Evolutionary conservation across 2,888 invertebrate species (phyloP), one percentile per base, ranked within the genome.

Genomic region (Andrena minutula): DNA sequence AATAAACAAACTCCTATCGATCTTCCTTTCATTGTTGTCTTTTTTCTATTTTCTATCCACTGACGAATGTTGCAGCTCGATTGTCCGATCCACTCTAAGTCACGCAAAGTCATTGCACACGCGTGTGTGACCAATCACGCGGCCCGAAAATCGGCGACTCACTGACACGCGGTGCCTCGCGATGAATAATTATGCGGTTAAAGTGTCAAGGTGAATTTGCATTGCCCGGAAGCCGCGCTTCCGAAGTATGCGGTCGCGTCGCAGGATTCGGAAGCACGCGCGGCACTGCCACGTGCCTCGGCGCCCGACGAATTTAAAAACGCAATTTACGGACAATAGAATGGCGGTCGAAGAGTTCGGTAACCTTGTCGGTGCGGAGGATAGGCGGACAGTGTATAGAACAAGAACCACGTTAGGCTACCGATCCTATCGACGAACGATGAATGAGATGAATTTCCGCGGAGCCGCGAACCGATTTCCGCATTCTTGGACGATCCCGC

Each of bases 301-400:
- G 84, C 85, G 88, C 88, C 85, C 85, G 83, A 83, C 90, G 92
- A 91, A 92, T 92, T 92, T 91, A 91, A 92, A 92, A 92, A 92
- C 89, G 91, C 92, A 92, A 92, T 92, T 92, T 92, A 92, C 92
- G 91, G 90, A 92, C 90, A 92, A 92, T 92, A 88, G 90, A 91
- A 89, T 82, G 85, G 88, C 90, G 90, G 88, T 90, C 85, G 88
- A 75, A 85, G 91, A 86, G 91, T 89, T 87, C 89, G 88, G 89
- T 89, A 90, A 91, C 89, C 89, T 88, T 69, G 77, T 86, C 83
- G 71, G 70, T 32, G 28, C 66, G 53, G 74, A 35, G 82, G 76
- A 72, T 75, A 83, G 69, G 76, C 70, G 16, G 73, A 53, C 56
- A 23, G 76, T 69, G 69, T 72, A 64, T 71, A 73, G 75, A 70